These are phyloP conservation scores for Spisula solida DNA, from an alignment of 2,888 invertebrate genomes.

Conservation along the genomic window DNA sequence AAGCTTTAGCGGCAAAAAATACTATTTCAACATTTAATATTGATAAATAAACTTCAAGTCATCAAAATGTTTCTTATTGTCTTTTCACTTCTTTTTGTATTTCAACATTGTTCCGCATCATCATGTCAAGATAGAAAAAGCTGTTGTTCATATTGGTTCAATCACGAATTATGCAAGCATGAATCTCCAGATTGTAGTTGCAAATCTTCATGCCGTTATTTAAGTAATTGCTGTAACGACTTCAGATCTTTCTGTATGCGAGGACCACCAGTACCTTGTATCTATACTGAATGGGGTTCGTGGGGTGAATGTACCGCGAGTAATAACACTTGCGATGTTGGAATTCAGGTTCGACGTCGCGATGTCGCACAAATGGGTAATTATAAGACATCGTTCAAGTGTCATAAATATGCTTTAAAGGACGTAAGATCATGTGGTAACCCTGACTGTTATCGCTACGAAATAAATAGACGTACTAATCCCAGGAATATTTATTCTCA, in stretches of 20 bases:
- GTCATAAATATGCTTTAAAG: neutral
- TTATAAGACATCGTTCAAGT: neutral
- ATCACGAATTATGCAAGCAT: neutral
- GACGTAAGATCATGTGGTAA: constrained; percentile 25
- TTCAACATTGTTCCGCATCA: constrained; percentile 7
- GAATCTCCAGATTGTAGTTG: neutral
- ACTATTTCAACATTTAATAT: neutral
- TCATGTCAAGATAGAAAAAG: constrained; percentile 31
- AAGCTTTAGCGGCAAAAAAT: neutral
- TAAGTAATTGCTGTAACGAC: constrained; percentile 35
- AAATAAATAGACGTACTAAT: neutral
- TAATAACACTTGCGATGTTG: constrained; percentile 19
- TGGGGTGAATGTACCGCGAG: constrained; percentile 25
- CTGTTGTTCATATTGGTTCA: constrained; percentile 24
- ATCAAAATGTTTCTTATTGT: neutral
- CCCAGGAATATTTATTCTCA: neutral
- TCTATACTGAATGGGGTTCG: constrained; percentile 26
- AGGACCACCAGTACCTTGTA: constrained; percentile 21
- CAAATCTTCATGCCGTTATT: neutral
- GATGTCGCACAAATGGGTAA: constrained; percentile 30
- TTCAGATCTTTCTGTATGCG: constrained; percentile 19
- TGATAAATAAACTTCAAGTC: neutral
- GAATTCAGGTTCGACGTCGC: constrained; percentile 18
- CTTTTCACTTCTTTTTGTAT: neutral
- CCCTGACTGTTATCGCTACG: neutral